These are phyloP conservation scores for Calameuta idolon DNA, from an alignment of 2,888 invertebrate species.

Conservation along the genomic window DNA sequence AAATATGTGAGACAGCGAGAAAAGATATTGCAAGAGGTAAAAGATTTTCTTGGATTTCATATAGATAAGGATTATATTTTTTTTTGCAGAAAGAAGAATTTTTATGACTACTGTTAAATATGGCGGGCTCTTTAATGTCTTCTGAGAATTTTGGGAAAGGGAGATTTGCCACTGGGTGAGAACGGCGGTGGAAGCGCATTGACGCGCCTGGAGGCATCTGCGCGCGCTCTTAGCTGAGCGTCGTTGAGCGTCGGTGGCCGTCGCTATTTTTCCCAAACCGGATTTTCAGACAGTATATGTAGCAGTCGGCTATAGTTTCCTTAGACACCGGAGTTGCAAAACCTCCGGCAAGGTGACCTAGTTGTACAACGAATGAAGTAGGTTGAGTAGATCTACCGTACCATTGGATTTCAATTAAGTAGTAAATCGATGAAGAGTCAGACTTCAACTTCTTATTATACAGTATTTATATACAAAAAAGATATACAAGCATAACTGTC, in stretches of 20 bases:
- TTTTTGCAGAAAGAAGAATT: no score
- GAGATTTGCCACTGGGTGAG: constrained; percentile 19
- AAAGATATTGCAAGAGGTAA: no score
- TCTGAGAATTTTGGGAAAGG: constrained; percentile 40
- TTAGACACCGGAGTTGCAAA: constrained; percentile 47
- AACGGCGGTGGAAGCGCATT: constrained; percentile 3
- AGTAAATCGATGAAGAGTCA: no score
- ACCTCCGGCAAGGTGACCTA: constrained; percentile 59
- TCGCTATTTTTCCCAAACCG: constrained; percentile 54
- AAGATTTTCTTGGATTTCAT: no score
- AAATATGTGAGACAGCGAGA: no score
- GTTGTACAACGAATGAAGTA: constrained; percentile 40
- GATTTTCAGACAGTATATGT: constrained; percentile 46
- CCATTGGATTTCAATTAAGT: no score
- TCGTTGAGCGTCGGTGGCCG: constrained; percentile 19
- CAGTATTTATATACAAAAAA: no score
- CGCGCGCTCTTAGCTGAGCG: neutral
- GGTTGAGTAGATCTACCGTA: constrained; percentile 24
- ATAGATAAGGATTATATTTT: no score
- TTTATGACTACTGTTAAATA: no score
- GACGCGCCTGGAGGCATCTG: neutral
- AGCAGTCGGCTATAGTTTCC: constrained; percentile 26
- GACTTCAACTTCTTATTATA: no score
- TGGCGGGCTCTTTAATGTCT: constrained; percentile 33
- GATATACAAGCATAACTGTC: no score